Evolutionary conservation across 1,140 invertebrate species (phyloP).

Genomic region (Drosophila parvula): DNA sequence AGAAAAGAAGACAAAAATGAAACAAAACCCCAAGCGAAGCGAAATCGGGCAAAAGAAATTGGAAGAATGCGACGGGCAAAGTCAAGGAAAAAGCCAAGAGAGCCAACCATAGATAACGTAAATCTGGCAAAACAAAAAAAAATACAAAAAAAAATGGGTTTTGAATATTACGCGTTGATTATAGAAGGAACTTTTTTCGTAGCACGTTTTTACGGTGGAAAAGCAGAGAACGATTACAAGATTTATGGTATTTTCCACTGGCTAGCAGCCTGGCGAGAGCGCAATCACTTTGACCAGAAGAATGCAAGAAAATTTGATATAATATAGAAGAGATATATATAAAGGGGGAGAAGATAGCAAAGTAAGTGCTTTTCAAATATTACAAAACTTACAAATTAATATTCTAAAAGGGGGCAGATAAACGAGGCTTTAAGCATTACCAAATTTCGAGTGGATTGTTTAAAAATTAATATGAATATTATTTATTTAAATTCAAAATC

Average conservation of each 20-base stretch:
- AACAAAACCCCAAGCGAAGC: constrained; percentile 6
- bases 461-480: no score
- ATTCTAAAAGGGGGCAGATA: neutral
- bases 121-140: constrained; percentile 6
- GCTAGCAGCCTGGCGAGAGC: constrained; percentile 5
- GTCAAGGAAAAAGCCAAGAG: constrained; percentile 18
- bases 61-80: constrained; percentile 17
- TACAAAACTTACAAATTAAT: neutral
- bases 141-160: constrained; percentile 6
- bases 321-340: neutral
- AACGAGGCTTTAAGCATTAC: no score
- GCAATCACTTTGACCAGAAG: constrained; percentile 36
- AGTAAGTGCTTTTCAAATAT: neutral
- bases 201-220: constrained; percentile 8
- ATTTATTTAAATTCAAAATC: no score
- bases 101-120: constrained; percentile 14
- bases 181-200: constrained; percentile 19
- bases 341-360: no score
- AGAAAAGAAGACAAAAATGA: constrained; percentile 2
- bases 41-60: constrained; percentile 27
- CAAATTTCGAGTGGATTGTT: no score
- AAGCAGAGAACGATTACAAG: constrained; percentile 35
- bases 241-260: constrained; percentile 28
- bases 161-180: constrained; percentile 49
- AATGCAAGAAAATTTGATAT: neutral